phyloP scores from a whole-genome alignment of 2,888 invertebrate genomes.

The Ennomos fuscantarius region DNA sequence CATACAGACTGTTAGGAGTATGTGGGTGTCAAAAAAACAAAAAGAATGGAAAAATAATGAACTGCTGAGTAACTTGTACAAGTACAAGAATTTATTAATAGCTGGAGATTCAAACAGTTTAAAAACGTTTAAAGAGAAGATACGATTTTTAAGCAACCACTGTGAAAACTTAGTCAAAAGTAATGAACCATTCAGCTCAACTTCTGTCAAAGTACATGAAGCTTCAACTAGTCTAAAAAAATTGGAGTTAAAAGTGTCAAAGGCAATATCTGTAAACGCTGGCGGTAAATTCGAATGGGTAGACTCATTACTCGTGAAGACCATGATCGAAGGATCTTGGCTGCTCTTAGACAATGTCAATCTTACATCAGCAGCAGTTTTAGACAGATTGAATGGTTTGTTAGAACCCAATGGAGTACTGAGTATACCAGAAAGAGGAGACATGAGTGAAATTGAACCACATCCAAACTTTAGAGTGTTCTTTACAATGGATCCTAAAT shows the following conservation, averaged over 20 bases:
- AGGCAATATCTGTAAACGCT: slow-evolving; percentile 87
- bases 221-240: slow-evolving; percentile 62
- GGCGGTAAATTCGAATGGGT: slow-evolving; percentile 98
- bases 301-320: slow-evolving; percentile 94
- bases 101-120: slow-evolving; percentile 50
- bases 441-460: slow-evolving; percentile 91
- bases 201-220: slow-evolving; percentile 50
- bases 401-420: slow-evolving; percentile 97
- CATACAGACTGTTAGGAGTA: slow-evolving; percentile 75
- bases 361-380: slow-evolving; percentile 97
- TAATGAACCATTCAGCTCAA: slow-evolving; percentile 40
- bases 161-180: slow-evolving; percentile 55
- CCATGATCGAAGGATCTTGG: slow-evolving; percentile 93
- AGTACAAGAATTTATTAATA: slow-evolving; percentile 59
- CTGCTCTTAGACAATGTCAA: slow-evolving; percentile 96
- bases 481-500: slow-evolving; percentile 96
- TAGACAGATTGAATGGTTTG: slow-evolving; percentile 97
- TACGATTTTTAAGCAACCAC: slow-evolving; percentile 60
- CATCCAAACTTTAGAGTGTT: slow-evolving; percentile 97
- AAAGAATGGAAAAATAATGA: slow-evolving; percentile 58
- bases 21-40: slow-evolving; percentile 61
- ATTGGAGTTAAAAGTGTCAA: slow-evolving; percentile 71
- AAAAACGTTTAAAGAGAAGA: slow-evolving; percentile 59
- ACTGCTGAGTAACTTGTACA: slow-evolving; percentile 60
- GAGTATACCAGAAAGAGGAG: slow-evolving; percentile 96